Base-by-base conservation (phyloP, 2,797 vertebrate genomes). In the Naso thynnoides region DNA sequence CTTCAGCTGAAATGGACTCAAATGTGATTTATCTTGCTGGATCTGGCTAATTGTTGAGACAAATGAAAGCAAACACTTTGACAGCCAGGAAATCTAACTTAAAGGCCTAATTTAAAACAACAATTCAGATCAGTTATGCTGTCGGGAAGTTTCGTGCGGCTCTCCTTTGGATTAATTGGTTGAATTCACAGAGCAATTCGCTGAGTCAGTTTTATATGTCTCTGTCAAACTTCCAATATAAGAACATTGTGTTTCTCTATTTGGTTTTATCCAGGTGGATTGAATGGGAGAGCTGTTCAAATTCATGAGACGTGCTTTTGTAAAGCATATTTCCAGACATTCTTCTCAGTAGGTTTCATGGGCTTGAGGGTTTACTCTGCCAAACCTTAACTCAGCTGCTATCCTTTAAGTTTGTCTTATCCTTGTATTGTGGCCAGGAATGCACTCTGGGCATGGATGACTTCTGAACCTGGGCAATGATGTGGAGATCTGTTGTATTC, bases 231-330 rank as follows among this genome's bases (percentile, higher is more conserved):
- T 66, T 81, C 70, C 39, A 41, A 82, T 68, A 78, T 26, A n/a
- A 56, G 70, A 83, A 74, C n/a, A 50, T 29, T 70, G 44, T 72
- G 45, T 81, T 83, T 75, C 70, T 84, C 57, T 66, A 42, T 79
- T 79, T 81, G 75, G 74, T 72, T 52, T 86, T 70, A 53, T 63
- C 27, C 56, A 49, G 58, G 50, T 16, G 8, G 75, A 66, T 72
- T 53, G 64, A 59, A 59, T 47, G 45, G 52, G 38, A 73, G 57
- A 59, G 79, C 38, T 83, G 70, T 84, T 88, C 57, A 73, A 82
- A 86, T 90, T 84, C 71, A 82, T 31, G 69, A 72, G 70, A 62
- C 66, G 68, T 78, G 69, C 75, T 68, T 86, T 77, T 82, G 62
- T 79, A 60, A 78, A 82, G 56, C 27, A 18, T 78, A 73, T 84